Percentiles rank a stretch among this genome's conserved stretches.
Conservation (phyloP, 2,888 invertebrate species). For the Drosophila paucipuncta region DNA sequence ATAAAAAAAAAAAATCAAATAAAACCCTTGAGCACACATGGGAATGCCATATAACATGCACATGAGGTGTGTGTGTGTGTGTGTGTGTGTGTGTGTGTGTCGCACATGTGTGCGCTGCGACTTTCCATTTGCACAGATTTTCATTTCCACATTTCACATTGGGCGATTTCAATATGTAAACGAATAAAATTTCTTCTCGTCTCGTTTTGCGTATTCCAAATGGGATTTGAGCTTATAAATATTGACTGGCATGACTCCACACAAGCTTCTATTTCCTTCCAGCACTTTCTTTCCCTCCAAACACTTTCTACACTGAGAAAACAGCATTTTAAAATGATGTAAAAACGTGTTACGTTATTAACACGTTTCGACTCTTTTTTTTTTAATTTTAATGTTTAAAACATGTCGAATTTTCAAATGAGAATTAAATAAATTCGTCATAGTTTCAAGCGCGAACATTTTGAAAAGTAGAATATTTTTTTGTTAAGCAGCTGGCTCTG, state of each 20-base stretch:
- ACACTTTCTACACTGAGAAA: constrained; percentile 3
- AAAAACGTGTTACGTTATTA: background rate
- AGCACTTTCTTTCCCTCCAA: too few relatives aligned
- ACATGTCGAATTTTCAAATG: background rate
- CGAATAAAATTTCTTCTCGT: constrained; percentile 65
- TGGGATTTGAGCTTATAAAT: constrained; percentile 76
- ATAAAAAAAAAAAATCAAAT: constrained; percentile 15
- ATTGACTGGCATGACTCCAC: constrained; percentile 39
- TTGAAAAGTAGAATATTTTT: background rate
- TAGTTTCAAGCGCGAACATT: background rate
- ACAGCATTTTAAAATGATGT: background rate
- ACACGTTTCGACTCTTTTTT: background rate
- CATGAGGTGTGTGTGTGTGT: background rate
- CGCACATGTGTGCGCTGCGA: constrained; percentile 48
- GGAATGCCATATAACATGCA: constrained; percentile 45
- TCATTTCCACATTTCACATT: constrained; percentile 74
- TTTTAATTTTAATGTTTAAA: background rate
- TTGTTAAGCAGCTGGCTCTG: background rate
- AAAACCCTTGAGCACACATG: constrained; percentile 72
- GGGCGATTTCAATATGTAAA: constrained; percentile 72
- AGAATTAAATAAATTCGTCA: background rate
- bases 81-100: constrained; percentile 5
- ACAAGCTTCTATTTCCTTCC: background rate
- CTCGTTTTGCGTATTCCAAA: constrained; percentile 51
- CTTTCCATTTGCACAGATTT: constrained; percentile 77